Conservation (phyloP, 2,113 vertebrate genomes). For the Centropus unirufus region DNA sequence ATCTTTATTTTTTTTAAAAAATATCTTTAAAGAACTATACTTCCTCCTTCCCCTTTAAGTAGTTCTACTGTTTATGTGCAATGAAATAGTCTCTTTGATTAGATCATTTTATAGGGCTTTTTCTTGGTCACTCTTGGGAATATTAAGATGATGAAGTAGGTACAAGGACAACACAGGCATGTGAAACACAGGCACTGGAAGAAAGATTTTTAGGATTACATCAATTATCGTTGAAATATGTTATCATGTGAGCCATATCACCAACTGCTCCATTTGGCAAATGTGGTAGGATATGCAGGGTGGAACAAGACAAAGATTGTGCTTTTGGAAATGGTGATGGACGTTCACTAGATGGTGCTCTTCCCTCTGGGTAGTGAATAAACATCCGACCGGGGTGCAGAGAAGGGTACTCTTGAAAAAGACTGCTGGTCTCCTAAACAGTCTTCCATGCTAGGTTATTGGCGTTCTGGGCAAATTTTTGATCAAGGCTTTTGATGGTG, state of each 20-base stretch:
- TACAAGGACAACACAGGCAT: not conserved
- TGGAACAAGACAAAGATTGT: fast-evolving
- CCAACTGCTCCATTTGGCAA: not conserved
- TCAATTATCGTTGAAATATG: not conserved
- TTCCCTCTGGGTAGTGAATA: not conserved
- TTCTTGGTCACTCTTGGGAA: not conserved
- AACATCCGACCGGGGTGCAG: not conserved
- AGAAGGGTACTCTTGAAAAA: not conserved
- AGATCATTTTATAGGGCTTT: not conserved
- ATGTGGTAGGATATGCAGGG: fast-evolving
- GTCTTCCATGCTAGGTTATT: not conserved
- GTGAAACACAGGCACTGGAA: not conserved
- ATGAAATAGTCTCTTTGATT: not conserved
- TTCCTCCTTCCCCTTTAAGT: not conserved
- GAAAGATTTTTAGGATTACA: not conserved
- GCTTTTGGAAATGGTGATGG: not conserved
- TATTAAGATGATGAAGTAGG: not conserved
- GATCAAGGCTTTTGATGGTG: not conserved
- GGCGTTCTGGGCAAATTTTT: not conserved
- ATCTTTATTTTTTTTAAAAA: not conserved
- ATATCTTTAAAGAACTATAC: not conserved
- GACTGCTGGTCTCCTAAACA: not conserved
- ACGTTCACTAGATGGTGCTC: slow-evolving; percentile 34
- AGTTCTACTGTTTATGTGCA: not conserved
- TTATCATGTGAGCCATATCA: not conserved